A percentile compares a stretch with the other conserved stretches of the same genome.
phyloP scores from a whole-genome alignment of 2,888 invertebrate species.

The Adelognathus sp. region DNA sequence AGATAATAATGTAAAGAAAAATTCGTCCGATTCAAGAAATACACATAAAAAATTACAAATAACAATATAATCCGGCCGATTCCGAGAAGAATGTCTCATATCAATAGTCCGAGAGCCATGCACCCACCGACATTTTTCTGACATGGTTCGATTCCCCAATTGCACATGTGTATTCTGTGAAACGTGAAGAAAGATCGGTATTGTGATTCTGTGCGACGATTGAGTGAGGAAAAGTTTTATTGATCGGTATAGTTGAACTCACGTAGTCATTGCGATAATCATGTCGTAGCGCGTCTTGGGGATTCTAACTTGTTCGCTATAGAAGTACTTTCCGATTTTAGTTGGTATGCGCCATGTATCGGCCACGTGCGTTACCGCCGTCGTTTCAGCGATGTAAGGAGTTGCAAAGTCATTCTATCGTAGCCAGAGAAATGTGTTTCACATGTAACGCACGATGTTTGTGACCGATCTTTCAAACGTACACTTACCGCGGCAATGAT shows the following conservation, averaged over 20 bases:
- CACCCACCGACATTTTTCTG: neutral
- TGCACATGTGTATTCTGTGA: neutral
- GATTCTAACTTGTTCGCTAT: neutral
- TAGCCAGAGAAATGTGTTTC: neutral
- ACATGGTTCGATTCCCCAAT: neutral
- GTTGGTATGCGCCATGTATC: neutral
- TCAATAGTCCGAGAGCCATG: neutral
- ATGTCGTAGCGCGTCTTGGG: conserved; percentile 11
- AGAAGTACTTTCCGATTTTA: neutral
- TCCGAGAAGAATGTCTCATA: too few species aligned
- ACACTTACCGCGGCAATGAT: conserved; percentile 4
- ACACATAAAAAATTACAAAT: too few species aligned
- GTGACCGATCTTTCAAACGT: neutral
- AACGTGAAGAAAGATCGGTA: neutral
- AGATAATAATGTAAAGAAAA: too few species aligned
- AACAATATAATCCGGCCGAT: too few species aligned
- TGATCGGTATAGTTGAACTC: neutral
- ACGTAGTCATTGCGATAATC: conserved; percentile 30
- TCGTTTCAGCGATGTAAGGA: neutral
- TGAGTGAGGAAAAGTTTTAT: neutral
- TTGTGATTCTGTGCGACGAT: neutral
- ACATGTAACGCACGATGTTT: neutral
- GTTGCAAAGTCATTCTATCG: conserved; percentile 4
- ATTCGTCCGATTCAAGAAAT: too few species aligned
- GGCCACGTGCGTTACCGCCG: neutral